Conservation (phyloP, 2,888 invertebrate species). For the Dryocosmus kuriphilus region DNA sequence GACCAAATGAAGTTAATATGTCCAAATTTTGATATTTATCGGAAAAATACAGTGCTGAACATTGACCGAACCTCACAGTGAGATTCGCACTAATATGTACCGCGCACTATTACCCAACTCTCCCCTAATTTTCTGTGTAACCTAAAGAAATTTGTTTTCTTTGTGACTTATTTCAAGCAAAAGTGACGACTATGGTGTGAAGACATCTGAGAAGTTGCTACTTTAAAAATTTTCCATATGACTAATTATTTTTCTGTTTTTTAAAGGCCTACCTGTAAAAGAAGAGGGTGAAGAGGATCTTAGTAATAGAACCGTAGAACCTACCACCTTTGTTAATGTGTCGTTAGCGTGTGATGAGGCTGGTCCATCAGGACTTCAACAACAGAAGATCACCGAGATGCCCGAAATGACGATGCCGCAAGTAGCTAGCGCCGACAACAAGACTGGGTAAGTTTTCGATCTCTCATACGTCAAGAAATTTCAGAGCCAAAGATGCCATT, state of each 20-base stretch:
- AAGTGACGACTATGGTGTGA: background rate
- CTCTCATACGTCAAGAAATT: slow-evolving; percentile 49
- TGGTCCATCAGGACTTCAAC: slow-evolving; percentile 76
- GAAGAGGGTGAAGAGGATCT: slow-evolving; percentile 75
- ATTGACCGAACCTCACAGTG: too few relatives aligned
- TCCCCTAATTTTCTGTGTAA: too few relatives aligned
- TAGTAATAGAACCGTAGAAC: slow-evolving; percentile 70
- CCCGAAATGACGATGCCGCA: slow-evolving; percentile 72
- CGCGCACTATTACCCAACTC: too few relatives aligned
- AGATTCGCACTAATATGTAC: too few relatives aligned
- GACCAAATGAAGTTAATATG: too few relatives aligned
- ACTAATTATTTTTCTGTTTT: slow-evolving; percentile 24
- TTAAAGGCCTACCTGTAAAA: slow-evolving; percentile 73
- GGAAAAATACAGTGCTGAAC: too few relatives aligned
- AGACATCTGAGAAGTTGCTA: background rate
- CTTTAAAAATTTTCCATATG: background rate
- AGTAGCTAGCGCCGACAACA: slow-evolving; percentile 68
- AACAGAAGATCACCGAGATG: slow-evolving; percentile 73
- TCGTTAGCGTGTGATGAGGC: slow-evolving; percentile 75
- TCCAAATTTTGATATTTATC: too few relatives aligned
- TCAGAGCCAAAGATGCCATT: slow-evolving; percentile 71
- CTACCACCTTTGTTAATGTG: slow-evolving; percentile 75
- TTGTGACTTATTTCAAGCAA: too few relatives aligned
- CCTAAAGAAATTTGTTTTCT: too few relatives aligned
- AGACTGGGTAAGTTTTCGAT: slow-evolving; percentile 76